phyloP scores from a whole-genome alignment of 2,888 invertebrate genomes.

The Chironomus riparius region DNA sequence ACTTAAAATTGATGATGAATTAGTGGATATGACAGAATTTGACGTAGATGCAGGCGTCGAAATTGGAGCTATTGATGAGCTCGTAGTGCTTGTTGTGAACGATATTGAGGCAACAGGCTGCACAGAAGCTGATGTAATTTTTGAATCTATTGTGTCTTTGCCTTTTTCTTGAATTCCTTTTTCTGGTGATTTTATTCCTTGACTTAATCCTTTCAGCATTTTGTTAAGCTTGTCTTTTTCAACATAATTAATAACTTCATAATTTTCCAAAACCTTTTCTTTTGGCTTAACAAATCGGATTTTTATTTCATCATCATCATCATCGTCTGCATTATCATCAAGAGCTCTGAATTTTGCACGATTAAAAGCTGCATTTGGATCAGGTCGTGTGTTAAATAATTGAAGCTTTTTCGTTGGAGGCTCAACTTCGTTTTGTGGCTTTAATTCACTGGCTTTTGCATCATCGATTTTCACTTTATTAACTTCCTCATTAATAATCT shows the following conservation, averaged over 20 bases:
- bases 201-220: not conserved
- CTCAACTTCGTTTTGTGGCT: not conserved
- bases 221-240: not conserved
- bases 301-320: conserved; percentile 9
- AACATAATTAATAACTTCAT: not conserved
- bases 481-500: no score
- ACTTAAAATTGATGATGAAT: not conserved
- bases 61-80: not conserved
- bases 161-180: not conserved
- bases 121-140: no score
- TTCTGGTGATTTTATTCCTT: not conserved
- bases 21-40: not conserved
- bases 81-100: not conserved
- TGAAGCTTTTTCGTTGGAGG: not conserved
- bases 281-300: conserved; percentile 15
- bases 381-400: not conserved
- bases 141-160: conserved; percentile 1
- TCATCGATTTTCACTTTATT: not conserved
- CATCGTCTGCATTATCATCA: not conserved
- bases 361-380: not conserved
- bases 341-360: not conserved
- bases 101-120: not conserved
- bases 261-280: not conserved
- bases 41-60: not conserved
- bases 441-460: not conserved